phyloP scores from a whole-genome alignment of 2,797 vertebrate genomes.

The Rhabdophis nuchalis region DNA sequence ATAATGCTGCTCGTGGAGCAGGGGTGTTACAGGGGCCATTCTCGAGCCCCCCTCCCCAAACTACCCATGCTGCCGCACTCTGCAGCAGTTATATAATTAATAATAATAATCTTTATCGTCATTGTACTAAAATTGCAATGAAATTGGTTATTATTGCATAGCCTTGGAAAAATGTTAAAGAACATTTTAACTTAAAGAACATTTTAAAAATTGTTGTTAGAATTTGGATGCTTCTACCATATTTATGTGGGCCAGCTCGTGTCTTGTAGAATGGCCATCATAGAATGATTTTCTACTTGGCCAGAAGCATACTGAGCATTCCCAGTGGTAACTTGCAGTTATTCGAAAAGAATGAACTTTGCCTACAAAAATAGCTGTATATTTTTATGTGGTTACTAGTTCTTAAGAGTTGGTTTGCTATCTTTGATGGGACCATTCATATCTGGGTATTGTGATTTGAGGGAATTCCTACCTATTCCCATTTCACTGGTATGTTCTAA shows the following conservation, averaged over 20 bases:
- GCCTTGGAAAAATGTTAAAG: not conserved
- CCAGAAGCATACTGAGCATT: not conserved
- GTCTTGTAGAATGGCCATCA: not conserved
- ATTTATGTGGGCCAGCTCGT: not conserved
- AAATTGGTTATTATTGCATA: too few species aligned
- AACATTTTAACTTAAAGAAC: not conserved
- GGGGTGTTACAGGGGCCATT: too few species aligned
- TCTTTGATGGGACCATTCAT: constrained; percentile 42
- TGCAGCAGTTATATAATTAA: too few species aligned
- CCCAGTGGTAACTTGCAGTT: not conserved
- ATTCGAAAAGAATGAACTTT: not conserved
- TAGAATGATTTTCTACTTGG: not conserved
- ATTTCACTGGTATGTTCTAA: constrained; percentile 56
- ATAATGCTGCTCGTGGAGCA: too few species aligned
- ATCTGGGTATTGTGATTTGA: constrained; percentile 47
- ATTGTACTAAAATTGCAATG: too few species aligned
- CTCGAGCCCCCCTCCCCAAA: too few species aligned
- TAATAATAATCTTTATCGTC: too few species aligned
- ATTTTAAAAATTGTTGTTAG: not conserved
- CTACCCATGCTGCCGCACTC: too few species aligned
- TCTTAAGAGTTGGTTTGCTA: constrained; percentile 23
- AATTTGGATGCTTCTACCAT: not conserved
- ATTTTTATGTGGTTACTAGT: not conserved
- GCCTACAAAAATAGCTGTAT: not conserved
- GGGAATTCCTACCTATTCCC: constrained; percentile 44